These are phyloP conservation scores for Sanderia malayensis DNA, from an alignment of 30 jellyfish, hydroid and myxozoan genomes.

Conservation along the genomic window DNA sequence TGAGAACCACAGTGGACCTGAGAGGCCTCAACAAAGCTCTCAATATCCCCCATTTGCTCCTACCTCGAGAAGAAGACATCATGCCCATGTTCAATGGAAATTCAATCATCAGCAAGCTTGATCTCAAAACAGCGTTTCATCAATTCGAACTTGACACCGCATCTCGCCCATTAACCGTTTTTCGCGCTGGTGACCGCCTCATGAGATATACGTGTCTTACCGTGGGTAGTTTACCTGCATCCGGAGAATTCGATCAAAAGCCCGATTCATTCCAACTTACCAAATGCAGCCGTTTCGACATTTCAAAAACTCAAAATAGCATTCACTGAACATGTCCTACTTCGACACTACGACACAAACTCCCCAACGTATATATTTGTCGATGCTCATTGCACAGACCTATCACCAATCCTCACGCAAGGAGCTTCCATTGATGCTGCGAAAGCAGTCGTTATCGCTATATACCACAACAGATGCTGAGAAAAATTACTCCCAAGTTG, in stretches of 20 bases:
- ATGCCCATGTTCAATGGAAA: slow-evolving; percentile 16
- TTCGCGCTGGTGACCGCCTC: not conserved
- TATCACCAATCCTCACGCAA: slow-evolving; percentile 34
- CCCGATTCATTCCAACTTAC: not conserved
- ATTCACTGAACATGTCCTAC: not conserved
- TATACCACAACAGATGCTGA: slow-evolving; percentile 29
- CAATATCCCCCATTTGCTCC: slow-evolving; percentile 11
- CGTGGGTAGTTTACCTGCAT: not conserved
- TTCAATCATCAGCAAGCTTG: slow-evolving; percentile 10
- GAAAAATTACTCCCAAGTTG: slow-evolving; percentile 35
- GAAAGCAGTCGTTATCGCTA: slow-evolving; percentile 43
- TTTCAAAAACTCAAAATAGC: not conserved
- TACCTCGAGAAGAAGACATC: not conserved
- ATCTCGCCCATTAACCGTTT: not conserved
- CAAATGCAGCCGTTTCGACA: not conserved
- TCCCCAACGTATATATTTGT: slow-evolving; percentile 20
- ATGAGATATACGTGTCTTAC: not conserved
- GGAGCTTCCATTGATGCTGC: slow-evolving; percentile 10
- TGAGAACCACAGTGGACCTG: slow-evolving; percentile 27
- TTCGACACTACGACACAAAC: slow-evolving; percentile 8
- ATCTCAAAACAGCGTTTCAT: slow-evolving; percentile 2
- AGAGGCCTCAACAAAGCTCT: slow-evolving; percentile 21
- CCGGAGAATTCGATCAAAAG: not conserved
- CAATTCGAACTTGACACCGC: slow-evolving; percentile 3
- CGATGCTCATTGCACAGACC: slow-evolving; percentile 16